Evolutionary conservation across 2,113 vertebrate genomes (phyloP), one percentile per base, ranked within the genome.

Genomic region (Oxyruncus cristatus): DNA sequence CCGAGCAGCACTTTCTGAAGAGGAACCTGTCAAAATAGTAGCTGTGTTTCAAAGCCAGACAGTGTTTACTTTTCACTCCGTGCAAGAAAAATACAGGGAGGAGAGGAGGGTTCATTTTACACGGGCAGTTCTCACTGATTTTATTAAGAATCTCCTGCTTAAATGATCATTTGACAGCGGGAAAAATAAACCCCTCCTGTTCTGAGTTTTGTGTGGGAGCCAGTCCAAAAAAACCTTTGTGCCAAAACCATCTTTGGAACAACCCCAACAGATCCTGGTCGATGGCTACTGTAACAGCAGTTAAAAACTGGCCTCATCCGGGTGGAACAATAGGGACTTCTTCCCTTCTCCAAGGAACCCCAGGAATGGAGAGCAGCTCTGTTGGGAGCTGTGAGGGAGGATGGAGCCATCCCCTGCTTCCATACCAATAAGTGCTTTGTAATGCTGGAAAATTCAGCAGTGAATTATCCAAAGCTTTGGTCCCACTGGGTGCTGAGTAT

Each of bases 1-100:
- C 70, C 22, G 9, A 97, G 92, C 83, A 68, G 73, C 26, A 37
- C 84, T 88, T 95, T 84, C 66, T 92, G 84, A 94, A 82, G 96
- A 94, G 88, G 91, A 93, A 94, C 55, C 70, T 96, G 96, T 96
- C 96, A 97, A 97, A 96, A 90, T 14, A 96, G 91, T 16, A 91
- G 90, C 92, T 6, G 6, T 77, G 68, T 76, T 88, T 92, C 88
- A 93, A 93, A 96, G 92, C 35, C 93, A 92, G 89, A 74, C 92
- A 88, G 63, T 61, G 81, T 79, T 94, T 81, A 44, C 76, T 93
- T 92, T 88, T 91, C 72, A 76, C 53, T 59, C 88, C 32, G 30
- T 41, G 55, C 77, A 89, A 89, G 92, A 85, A 72, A 93, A 94
- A 88, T 30, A 91, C 19, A 61, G 50, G 39, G 82, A 71, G 66